A percentile compares a stretch with the other conserved stretches of the same genome.
phyloP scores from a whole-genome alignment of 2,888 invertebrate genomes.

The Sussaba pulchella region DNA sequence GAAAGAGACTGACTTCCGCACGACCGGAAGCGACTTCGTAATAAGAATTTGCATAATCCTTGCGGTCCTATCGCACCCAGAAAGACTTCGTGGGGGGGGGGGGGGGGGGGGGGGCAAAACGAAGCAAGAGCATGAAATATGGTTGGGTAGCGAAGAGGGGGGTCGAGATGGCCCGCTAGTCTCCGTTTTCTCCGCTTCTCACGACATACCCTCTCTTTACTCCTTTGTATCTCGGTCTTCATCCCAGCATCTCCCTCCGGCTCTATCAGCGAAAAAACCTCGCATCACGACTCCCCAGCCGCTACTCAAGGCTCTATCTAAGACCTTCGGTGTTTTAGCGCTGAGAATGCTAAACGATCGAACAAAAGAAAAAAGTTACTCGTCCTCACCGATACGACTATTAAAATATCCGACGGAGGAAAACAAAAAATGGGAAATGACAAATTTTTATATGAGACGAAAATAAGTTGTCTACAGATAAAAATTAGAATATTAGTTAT shows the following conservation, averaged over 20 bases:
- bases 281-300: slow-evolving; percentile 31
- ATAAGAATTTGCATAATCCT: slow-evolving; percentile 62
- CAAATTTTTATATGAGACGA: too few species aligned
- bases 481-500: too few species aligned
- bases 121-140: slow-evolving; percentile 42
- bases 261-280: slow-evolving; percentile 35
- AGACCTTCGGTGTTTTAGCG: background rate
- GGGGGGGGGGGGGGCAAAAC: slow-evolving; percentile 12
- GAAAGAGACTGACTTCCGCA: slow-evolving; percentile 52
- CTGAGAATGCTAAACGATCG: slow-evolving; percentile 26
- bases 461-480: too few species aligned
- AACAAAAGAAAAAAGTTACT: background rate
- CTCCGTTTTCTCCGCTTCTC: background rate
- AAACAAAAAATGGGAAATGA: too few species aligned
- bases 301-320: slow-evolving; percentile 21
- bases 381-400: background rate
- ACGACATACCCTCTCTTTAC: background rate
- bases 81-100: too few species aligned
- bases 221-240: background rate
- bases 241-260: slow-evolving; percentile 3
- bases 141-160: slow-evolving; percentile 15
- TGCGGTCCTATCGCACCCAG: slow-evolving; percentile 41
- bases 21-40: slow-evolving; percentile 55
- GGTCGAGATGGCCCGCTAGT: slow-evolving; percentile 2
- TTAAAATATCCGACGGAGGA: too few species aligned